Conservation (phyloP, 37 sponge, comb jelly and placozoan species). For the Hexactinellida sp. region DNA sequence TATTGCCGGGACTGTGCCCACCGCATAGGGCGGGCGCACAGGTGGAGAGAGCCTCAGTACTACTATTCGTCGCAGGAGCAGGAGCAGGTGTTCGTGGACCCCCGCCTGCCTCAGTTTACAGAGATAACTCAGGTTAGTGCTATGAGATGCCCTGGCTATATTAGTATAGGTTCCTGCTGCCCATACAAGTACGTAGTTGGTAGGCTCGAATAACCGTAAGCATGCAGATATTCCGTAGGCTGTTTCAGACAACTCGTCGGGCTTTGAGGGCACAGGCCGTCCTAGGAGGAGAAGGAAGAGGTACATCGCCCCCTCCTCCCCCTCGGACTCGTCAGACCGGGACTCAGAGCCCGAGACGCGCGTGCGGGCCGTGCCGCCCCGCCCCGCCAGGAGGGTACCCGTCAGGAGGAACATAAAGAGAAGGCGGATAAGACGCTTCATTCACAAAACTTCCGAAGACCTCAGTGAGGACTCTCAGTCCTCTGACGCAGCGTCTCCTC, state of each 20-base stretch:
- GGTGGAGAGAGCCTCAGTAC: not conserved
- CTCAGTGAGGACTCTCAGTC: not conserved
- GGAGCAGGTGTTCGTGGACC: not conserved
- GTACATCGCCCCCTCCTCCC: constrained; percentile 5
- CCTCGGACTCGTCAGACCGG: not conserved
- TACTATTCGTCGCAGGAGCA: not conserved
- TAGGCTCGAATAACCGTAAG: too few species aligned
- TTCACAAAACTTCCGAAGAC: not conserved
- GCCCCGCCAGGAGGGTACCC: not conserved
- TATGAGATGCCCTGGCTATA: not conserved
- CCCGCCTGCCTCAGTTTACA: not conserved
- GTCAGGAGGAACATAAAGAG: not conserved
- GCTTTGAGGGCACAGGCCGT: not conserved
- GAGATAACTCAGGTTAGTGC: not conserved
- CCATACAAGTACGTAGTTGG: too few species aligned
- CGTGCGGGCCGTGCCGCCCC: too few species aligned
- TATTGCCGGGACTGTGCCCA: constrained; percentile 38
- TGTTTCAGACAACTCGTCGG: not conserved
- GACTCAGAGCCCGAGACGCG: not conserved
- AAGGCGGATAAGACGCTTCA: not conserved
- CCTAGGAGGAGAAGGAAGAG: not conserved
- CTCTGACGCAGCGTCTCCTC: not conserved
- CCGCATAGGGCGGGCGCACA: not conserved
- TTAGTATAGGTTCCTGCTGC: not conserved
- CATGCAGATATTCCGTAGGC: too few species aligned